These are phyloP conservation scores for Campylomormyrus numenius DNA, from an alignment of 2,113 vertebrate species.

Conservation along the genomic window DNA sequence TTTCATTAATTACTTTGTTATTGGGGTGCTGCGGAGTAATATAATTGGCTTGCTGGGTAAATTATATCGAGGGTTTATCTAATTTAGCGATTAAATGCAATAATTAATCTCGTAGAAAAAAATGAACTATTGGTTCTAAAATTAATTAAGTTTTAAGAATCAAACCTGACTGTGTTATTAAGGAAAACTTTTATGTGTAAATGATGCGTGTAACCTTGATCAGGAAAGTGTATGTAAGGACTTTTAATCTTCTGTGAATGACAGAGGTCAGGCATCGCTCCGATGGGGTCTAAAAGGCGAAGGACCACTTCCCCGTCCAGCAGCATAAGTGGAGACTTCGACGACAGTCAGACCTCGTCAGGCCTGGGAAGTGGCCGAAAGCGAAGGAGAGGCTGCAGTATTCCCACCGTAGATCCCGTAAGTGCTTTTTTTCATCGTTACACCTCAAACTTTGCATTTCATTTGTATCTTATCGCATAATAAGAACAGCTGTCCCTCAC, in stretches of 20 bases:
- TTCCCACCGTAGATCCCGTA: conserved; percentile 88
- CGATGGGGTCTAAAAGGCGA: conserved; percentile 87
- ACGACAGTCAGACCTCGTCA: conserved; percentile 76
- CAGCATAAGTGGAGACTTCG: conserved; percentile 86
- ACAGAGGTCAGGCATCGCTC: conserved; percentile 37
- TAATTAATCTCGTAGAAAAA: neutral
- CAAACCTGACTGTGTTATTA: neutral
- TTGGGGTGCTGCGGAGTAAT: neutral
- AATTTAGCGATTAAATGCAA: neutral
- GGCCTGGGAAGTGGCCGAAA: conserved; percentile 82
- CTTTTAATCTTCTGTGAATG: conserved; percentile 8
- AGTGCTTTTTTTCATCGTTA: conserved; percentile 36
- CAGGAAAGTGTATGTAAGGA: neutral
- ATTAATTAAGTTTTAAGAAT: neutral
- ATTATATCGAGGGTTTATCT: neutral
- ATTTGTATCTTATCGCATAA: neutral
- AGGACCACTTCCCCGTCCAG: conserved; percentile 93
- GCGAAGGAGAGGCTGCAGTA: conserved; percentile 74
- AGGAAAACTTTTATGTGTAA: neutral
- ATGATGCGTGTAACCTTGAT: neutral
- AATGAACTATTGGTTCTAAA: neutral
- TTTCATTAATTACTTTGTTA: neutral
- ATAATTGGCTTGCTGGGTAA: neutral
- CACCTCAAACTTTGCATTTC: too few species aligned
- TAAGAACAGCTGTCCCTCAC: neutral